Percentiles rank a stretch among this genome's conserved stretches.
These are phyloP conservation scores for Diarsia rubi DNA, from an alignment of 2,888 invertebrate species.

Conservation along the genomic window DNA sequence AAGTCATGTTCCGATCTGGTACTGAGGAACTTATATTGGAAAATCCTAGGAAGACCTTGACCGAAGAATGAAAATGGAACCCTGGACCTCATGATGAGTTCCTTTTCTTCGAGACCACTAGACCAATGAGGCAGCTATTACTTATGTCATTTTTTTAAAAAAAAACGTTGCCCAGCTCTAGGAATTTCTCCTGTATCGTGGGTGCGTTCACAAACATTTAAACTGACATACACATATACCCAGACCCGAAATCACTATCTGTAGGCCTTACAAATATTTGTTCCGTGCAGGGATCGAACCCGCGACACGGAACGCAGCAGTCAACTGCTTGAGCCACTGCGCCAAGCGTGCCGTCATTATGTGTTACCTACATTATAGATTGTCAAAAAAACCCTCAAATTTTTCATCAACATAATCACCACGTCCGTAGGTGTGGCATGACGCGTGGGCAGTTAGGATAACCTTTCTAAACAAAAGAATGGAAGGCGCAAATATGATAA, in stretches of 20 bases:
- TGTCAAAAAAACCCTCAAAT: background rate
- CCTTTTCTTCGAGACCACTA: background rate
- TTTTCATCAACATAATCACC: conserved; percentile 32
- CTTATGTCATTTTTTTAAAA: too few relatives aligned
- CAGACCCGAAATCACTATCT: too few relatives aligned
- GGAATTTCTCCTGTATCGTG: too few relatives aligned
- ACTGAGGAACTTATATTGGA: background rate
- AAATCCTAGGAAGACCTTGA: background rate
- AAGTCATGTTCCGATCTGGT: background rate
- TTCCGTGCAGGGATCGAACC: too few relatives aligned
- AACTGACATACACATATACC: too few relatives aligned
- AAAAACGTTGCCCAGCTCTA: too few relatives aligned
- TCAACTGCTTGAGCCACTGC: too few relatives aligned
- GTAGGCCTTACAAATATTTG: too few relatives aligned
- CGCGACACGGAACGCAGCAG: too few relatives aligned
- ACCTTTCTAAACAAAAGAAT: conserved; percentile 75
- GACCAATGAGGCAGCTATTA: background rate
- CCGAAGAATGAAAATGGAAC: background rate
- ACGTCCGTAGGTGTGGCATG: conserved; percentile 65
- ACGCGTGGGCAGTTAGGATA: conserved; percentile 68
- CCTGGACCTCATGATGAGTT: background rate
- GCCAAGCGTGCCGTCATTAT: too few relatives aligned
- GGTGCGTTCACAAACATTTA: too few relatives aligned
- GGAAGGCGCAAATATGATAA: conserved; percentile 76
- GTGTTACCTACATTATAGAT: background rate